phyloP scores from a whole-genome alignment of 1,140 invertebrate species.

The Magallana ariakensis region DNA sequence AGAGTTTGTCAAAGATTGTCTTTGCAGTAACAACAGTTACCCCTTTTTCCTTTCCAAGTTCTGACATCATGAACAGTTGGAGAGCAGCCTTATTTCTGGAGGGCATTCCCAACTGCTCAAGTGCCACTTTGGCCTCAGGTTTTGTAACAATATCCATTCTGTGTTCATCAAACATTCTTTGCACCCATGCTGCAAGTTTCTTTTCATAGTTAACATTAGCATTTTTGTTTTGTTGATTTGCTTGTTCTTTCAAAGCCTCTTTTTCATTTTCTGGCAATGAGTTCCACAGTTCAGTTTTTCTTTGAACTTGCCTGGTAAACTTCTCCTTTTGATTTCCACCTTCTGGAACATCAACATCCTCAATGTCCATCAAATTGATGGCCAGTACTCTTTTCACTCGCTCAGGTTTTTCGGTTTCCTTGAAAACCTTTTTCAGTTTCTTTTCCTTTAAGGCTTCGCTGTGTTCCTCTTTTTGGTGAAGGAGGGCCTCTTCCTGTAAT shows the following conservation, averaged over 20 bases:
- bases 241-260: neutral
- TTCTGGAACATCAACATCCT: neutral
- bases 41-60: neutral
- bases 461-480: constrained; percentile 7
- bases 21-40: neutral
- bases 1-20: neutral
- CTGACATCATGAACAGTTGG: neutral
- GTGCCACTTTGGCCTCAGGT: neutral
- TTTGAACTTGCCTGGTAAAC: neutral
- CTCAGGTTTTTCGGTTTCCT: constrained; percentile 9
- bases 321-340: neutral
- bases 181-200: constrained; percentile 3
- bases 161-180: neutral
- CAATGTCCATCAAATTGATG: constrained; percentile 4
- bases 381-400: neutral
- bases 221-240: neutral
- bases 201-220: neutral
- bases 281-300: neutral
- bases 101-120: neutral
- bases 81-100: neutral
- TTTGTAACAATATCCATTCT: neutral
- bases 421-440: neutral
- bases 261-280: constrained; percentile 6
- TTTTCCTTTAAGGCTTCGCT: neutral
- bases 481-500: neutral